A percentile compares a stretch with the other conserved stretches of the same genome.
These are phyloP conservation scores for Strigamia maritima DNA, from an alignment of 2,888 invertebrate genomes.

Conservation along the genomic window DNA sequence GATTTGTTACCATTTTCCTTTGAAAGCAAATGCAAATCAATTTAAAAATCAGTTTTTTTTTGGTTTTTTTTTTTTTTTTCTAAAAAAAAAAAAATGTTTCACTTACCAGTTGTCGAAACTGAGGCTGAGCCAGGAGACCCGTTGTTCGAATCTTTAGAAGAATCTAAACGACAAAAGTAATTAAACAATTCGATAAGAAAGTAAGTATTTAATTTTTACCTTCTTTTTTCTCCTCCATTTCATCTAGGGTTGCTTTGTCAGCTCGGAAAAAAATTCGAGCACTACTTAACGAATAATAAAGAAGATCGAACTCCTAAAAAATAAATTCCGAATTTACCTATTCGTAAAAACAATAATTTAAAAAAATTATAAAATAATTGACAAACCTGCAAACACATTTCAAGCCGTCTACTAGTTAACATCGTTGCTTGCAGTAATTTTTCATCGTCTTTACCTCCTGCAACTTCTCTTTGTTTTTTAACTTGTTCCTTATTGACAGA, in stretches of 20 bases:
- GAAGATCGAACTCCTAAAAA: slow-evolving; percentile 78
- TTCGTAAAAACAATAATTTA: no score
- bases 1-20: slow-evolving; percentile 11
- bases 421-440: slow-evolving; percentile 90
- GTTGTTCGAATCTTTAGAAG: not conserved
- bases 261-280: slow-evolving; percentile 88
- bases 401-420: slow-evolving; percentile 79
- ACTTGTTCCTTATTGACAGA: slow-evolving; percentile 38
- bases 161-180: not conserved
- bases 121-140: not conserved
- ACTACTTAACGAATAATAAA: slow-evolving; percentile 88
- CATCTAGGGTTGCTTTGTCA: slow-evolving; percentile 43
- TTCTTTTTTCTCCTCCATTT: slow-evolving; percentile 3
- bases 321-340: no score
- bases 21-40: not conserved
- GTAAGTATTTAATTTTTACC: not conserved
- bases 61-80: not conserved
- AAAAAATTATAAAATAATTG: slow-evolving; percentile 48
- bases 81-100: not conserved
- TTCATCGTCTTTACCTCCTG: slow-evolving; percentile 61
- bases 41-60: not conserved
- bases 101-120: not conserved
- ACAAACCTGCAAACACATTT: slow-evolving; percentile 62
- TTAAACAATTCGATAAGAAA: not conserved
- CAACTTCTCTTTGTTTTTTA: slow-evolving; percentile 38